phyloP scores from a whole-genome alignment of 2,113 vertebrate species.

The Tachysurus fulvidraco region DNA sequence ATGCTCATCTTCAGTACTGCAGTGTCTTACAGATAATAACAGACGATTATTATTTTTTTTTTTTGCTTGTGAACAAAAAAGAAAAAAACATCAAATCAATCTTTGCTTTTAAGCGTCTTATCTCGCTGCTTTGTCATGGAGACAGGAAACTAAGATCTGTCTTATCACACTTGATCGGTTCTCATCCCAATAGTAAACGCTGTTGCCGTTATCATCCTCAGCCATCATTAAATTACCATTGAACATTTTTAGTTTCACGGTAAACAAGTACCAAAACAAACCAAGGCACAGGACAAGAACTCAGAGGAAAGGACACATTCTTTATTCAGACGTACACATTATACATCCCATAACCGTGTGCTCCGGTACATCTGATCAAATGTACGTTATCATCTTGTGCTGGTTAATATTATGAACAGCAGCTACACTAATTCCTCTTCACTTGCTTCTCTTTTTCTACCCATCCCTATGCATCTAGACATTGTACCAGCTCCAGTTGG shows the following conservation, averaged over 20 bases:
- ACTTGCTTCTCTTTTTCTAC: no score
- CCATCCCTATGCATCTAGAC: no score
- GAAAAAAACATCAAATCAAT: not conserved
- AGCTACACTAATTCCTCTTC: no score
- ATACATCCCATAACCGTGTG: no score
- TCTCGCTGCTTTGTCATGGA: not conserved
- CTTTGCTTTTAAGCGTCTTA: not conserved
- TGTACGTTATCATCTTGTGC: no score
- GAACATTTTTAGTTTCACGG: not conserved
- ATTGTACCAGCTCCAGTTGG: no score
- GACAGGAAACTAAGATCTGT: not conserved
- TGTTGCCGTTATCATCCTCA: not conserved
- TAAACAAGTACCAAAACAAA: not conserved
- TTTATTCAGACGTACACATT: no score
- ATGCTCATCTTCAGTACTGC: not conserved
- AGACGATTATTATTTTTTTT: not conserved
- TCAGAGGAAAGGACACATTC: not conserved
- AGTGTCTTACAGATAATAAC: not conserved
- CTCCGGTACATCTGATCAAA: no score
- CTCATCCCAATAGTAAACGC: not conserved
- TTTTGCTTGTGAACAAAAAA: not conserved
- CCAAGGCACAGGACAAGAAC: not conserved
- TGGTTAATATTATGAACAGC: no score
- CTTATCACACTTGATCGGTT: not conserved
- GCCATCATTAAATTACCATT: not conserved